Percentiles rank a stretch among this genome's conserved stretches.
Conservation (phyloP, 2,113 vertebrate genomes). For the Scomber scombrus region DNA sequence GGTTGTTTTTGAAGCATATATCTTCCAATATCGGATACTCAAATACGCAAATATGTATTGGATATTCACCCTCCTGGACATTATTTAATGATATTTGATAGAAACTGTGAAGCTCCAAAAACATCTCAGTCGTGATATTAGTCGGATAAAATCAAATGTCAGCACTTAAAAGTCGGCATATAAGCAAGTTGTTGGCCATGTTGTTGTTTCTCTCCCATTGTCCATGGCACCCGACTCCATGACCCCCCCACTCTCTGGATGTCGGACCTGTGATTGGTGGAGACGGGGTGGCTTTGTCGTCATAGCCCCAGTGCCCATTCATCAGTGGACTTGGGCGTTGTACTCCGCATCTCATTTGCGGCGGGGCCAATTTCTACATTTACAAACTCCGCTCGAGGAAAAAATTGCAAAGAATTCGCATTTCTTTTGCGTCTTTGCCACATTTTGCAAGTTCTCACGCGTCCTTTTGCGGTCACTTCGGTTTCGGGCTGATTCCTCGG, state of each 20-base stretch:
- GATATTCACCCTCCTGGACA: neutral
- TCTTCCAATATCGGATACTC: neutral
- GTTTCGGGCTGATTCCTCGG: slow-evolving; percentile 82
- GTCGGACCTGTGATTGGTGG: slow-evolving; percentile 90
- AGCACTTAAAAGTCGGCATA: neutral
- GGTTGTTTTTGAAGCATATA: neutral
- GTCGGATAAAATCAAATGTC: neutral
- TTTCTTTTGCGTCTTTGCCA: slow-evolving; percentile 63
- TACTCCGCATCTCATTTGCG: slow-evolving; percentile 99
- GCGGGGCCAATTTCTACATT: slow-evolving; percentile 98
- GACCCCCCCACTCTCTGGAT: slow-evolving; percentile 75
- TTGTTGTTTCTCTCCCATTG: slow-evolving; percentile 80
- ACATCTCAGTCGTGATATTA: neutral
- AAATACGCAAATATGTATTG: neutral
- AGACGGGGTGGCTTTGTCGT: slow-evolving; percentile 86
- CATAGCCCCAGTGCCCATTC: slow-evolving; percentile 93
- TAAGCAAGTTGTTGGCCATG: slow-evolving; percentile 71
- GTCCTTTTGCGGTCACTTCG: slow-evolving; percentile 71
- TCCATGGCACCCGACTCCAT: slow-evolving; percentile 62
- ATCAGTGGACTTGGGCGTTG: slow-evolving; percentile 99
- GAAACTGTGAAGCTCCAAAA: neutral
- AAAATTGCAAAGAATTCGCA: slow-evolving; percentile 63
- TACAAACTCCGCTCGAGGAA: slow-evolving; percentile 85
- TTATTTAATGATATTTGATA: too few relatives aligned
- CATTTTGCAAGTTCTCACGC: slow-evolving; percentile 81